Conservation (phyloP, 2,797 vertebrate species). For the Steatocranus sp. region DNA sequence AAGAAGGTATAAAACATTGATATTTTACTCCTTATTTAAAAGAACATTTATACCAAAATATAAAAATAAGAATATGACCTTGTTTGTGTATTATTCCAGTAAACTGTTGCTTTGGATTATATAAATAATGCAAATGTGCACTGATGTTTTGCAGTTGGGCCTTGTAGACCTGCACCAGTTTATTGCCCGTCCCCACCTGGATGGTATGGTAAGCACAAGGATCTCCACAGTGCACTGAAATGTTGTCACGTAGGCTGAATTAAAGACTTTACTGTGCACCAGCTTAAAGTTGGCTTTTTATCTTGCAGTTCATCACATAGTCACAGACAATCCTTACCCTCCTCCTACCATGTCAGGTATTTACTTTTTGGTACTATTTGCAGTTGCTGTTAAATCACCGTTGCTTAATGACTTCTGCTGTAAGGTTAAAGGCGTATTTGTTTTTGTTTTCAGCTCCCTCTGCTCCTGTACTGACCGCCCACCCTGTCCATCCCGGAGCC, state of each 20-base stretch:
- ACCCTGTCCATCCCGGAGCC: slow-evolving; percentile 39
- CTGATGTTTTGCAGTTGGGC: slow-evolving; percentile 34
- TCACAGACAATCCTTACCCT: slow-evolving; percentile 78
- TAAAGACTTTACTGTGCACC: not conserved
- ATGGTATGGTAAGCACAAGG: slow-evolving; percentile 65
- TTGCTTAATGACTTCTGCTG: not conserved
- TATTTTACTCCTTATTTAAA: not conserved
- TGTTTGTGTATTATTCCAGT: not conserved
- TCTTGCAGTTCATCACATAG: slow-evolving; percentile 79
- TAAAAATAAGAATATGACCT: not conserved
- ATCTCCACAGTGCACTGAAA: not conserved
- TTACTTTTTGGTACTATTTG: not conserved
- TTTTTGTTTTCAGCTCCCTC: slow-evolving; percentile 51
- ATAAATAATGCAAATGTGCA: not conserved
- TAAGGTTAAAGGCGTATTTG: not conserved
- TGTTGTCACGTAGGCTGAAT: not conserved
- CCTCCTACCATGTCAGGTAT: slow-evolving; percentile 72
- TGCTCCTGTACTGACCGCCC: slow-evolving; percentile 65
- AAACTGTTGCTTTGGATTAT: not conserved
- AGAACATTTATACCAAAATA: not conserved
- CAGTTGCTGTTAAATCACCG: not conserved
- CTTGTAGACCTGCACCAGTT: slow-evolving; percentile 75
- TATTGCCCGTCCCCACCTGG: slow-evolving; percentile 78
- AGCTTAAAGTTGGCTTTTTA: not conserved
- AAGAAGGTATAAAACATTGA: slow-evolving; percentile 50